phyloP scores from a whole-genome alignment of 2,113 vertebrate genomes.

The Xiphorhynchus elegans region DNA sequence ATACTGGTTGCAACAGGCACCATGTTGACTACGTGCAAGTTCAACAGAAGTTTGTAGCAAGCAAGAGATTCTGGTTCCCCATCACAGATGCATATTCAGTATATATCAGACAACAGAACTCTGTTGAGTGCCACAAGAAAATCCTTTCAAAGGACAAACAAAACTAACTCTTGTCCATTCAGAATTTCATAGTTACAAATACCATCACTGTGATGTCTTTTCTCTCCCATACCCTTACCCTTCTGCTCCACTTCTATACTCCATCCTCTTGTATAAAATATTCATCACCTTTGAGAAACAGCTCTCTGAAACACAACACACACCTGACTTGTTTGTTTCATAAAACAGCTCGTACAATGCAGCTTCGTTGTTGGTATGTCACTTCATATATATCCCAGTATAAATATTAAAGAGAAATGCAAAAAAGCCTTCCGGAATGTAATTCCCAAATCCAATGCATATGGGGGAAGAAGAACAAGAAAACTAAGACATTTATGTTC shows the following conservation, averaged over 20 bases:
- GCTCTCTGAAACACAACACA: background rate
- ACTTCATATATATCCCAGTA: background rate
- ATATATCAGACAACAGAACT: slow-evolving; percentile 52
- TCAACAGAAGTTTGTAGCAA: slow-evolving; percentile 29
- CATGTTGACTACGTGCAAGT: slow-evolving; percentile 31
- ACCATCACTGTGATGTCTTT: background rate
- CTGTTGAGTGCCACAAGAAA: slow-evolving; percentile 50
- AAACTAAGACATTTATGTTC: background rate
- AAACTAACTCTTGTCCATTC: slow-evolving; percentile 63
- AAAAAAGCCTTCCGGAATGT: background rate
- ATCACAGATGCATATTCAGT: slow-evolving; percentile 54
- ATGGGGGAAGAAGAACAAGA: background rate
- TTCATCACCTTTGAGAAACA: background rate
- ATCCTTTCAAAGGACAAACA: slow-evolving; percentile 63
- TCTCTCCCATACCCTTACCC: background rate
- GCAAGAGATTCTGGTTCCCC: slow-evolving; percentile 20
- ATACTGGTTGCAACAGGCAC: background rate
- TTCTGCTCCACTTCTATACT: background rate
- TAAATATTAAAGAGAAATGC: background rate
- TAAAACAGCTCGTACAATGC: background rate
- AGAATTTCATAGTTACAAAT: slow-evolving; percentile 37
- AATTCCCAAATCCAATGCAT: background rate
- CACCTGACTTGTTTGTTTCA: background rate
- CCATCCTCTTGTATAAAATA: background rate
- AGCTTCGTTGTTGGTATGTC: accelerated